Conservation (phyloP, 2,797 vertebrate genomes). For the Mormyrus hasselquistii region DNA sequence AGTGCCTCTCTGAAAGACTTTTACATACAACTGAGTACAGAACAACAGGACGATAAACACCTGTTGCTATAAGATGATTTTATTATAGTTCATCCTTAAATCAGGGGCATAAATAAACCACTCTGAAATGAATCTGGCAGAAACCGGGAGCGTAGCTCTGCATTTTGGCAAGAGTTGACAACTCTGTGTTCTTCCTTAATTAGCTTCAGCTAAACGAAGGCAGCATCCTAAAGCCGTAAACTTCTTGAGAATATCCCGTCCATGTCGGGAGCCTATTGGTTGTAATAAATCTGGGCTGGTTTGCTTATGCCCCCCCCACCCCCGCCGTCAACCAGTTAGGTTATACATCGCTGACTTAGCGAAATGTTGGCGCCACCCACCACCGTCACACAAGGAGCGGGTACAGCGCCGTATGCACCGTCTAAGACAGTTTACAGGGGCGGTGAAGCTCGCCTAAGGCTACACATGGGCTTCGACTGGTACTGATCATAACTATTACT, state of each 20-base stretch:
- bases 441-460: neutral
- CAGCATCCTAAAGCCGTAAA: neutral
- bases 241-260: neutral
- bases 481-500: neutral
- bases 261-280: neutral
- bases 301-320: neutral
- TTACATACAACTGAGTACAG: neutral
- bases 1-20: neutral
- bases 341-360: neutral
- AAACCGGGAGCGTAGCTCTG: neutral
- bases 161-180: neutral
- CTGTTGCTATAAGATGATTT: neutral
- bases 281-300: neutral
- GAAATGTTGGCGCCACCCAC: neutral
- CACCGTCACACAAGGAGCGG: neutral
- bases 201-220: neutral
- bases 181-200: neutral
- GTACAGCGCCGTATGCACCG: neutral
- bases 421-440: neutral
- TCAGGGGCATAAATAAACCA: neutral
- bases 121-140: neutral
- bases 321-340: neutral
- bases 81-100: neutral
- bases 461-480: neutral
- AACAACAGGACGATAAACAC: neutral